Evolutionary conservation across 1,140 invertebrate genomes (phyloP).

Genomic region (Temnothorax curvispinosus): DNA sequence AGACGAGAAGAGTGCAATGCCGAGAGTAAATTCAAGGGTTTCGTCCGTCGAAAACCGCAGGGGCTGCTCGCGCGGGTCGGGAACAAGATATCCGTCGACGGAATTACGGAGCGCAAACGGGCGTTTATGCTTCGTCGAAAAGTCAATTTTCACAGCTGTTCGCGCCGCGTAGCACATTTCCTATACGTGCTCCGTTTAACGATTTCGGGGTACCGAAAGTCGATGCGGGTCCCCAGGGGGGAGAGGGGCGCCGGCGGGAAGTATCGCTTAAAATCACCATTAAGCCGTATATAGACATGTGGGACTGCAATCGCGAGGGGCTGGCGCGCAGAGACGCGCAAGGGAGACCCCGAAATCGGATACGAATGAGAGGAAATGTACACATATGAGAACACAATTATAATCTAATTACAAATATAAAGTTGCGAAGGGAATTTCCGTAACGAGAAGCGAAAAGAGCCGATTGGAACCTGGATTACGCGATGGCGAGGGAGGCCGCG

Average conservation of each 20-base stretch:
- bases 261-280: constrained; percentile 35
- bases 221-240: neutral
- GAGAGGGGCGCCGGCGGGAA: neutral
- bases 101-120: constrained; percentile 1
- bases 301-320: neutral
- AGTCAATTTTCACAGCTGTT: constrained; percentile 75
- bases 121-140: constrained; percentile 37
- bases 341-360: constrained; percentile 20
- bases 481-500: neutral
- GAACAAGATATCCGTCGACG: constrained; percentile 31
- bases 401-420: neutral
- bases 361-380: neutral
- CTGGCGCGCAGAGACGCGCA: neutral
- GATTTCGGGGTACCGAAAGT: constrained; percentile 34
- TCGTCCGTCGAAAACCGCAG: constrained; percentile 60
- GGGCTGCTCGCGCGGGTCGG: constrained; percentile 12
- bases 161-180: neutral
- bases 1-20: constrained; percentile 62
- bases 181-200: constrained; percentile 65
- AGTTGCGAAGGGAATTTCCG: neutral
- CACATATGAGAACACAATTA: neutral
- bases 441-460: neutral
- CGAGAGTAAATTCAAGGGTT: constrained; percentile 67
- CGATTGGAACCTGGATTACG: neutral
- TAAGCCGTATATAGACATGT: constrained; percentile 44